These are phyloP conservation scores for Liposcelis brunnea DNA, from an alignment of 2,888 invertebrate species.

Conservation along the genomic window DNA sequence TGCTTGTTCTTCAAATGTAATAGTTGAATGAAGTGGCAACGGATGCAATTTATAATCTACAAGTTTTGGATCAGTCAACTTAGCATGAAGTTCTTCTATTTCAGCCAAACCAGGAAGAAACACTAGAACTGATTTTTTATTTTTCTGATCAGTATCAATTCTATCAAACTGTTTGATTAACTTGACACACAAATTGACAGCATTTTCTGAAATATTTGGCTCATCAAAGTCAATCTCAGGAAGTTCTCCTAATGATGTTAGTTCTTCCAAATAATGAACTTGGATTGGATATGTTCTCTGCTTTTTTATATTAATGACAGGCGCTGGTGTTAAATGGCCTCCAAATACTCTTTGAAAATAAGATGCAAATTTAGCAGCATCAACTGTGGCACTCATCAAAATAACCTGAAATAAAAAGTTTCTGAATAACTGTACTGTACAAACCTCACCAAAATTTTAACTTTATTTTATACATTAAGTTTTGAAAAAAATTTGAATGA, in stretches of 20 bases:
- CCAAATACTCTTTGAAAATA: constrained; percentile 40
- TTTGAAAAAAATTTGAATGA: too few species aligned
- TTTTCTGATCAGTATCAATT: constrained; percentile 32
- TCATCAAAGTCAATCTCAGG: constrained; percentile 31
- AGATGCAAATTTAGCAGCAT: constrained; percentile 48
- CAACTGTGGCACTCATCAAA: constrained; percentile 89
- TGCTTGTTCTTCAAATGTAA: constrained; percentile 58
- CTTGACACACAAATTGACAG: constrained; percentile 41
- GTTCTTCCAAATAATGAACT: constrained; percentile 42
- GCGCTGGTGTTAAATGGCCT: constrained; percentile 29
- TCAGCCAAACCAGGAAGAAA: constrained; percentile 81
- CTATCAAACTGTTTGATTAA: constrained; percentile 47
- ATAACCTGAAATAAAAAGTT: constrained; percentile 48
- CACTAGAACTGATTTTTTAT: constrained; percentile 54
- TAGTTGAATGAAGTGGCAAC: constrained; percentile 46
- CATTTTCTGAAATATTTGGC: constrained; percentile 38
- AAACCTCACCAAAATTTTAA: too few species aligned
- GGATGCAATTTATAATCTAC: constrained; percentile 15
- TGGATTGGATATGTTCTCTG: constrained; percentile 37
- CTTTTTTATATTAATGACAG: constrained; percentile 36
- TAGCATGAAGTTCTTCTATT: constrained; percentile 50
- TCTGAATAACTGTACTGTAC: too few species aligned
- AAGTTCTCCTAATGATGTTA: constrained; percentile 28
- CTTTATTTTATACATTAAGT: too few species aligned
- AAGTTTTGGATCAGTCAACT: constrained; percentile 19